These are phyloP conservation scores for Hyles vespertilio DNA, from an alignment of 1,140 invertebrate genomes.

Conservation along the genomic window DNA sequence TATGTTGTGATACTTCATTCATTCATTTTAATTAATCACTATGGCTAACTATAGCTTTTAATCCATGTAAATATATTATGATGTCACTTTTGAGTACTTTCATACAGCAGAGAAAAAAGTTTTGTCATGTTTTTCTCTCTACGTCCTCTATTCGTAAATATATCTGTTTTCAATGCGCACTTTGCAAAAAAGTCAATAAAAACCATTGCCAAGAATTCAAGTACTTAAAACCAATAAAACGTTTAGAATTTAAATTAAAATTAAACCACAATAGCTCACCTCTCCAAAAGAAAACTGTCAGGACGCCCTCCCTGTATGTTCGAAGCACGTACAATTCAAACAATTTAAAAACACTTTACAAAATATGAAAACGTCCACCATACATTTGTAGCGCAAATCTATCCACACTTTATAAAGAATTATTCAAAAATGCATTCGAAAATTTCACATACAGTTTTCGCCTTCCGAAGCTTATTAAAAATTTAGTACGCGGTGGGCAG, in stretches of 20 bases:
- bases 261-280: constrained; percentile 34
- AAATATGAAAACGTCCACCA: constrained; percentile 5
- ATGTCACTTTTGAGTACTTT: too few relatives aligned
- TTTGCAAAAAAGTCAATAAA: too few relatives aligned
- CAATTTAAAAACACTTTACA: constrained; percentile 36
- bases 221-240: too few relatives aligned
- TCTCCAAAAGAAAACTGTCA: constrained; percentile 47
- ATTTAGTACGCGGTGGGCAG: constrained; percentile 32
- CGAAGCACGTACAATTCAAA: constrained; percentile 44
- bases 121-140: too few relatives aligned
- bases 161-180: too few relatives aligned
- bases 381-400: background rate
- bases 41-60: too few relatives aligned
- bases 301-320: constrained; percentile 24
- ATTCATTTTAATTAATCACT: too few relatives aligned
- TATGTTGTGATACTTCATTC: too few relatives aligned
- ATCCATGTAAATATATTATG: too few relatives aligned
- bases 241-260: background rate
- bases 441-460: constrained; percentile 7
- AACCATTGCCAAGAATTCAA: too few relatives aligned
- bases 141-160: too few relatives aligned
- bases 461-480: constrained; percentile 47
- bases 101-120: too few relatives aligned
- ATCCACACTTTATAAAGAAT: background rate
- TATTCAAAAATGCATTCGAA: background rate